Evolutionary conservation across 2,797 vertebrate species (phyloP), one percentile per base, ranked within the genome.

Genomic region (Chlorospingus semifuscus): DNA sequence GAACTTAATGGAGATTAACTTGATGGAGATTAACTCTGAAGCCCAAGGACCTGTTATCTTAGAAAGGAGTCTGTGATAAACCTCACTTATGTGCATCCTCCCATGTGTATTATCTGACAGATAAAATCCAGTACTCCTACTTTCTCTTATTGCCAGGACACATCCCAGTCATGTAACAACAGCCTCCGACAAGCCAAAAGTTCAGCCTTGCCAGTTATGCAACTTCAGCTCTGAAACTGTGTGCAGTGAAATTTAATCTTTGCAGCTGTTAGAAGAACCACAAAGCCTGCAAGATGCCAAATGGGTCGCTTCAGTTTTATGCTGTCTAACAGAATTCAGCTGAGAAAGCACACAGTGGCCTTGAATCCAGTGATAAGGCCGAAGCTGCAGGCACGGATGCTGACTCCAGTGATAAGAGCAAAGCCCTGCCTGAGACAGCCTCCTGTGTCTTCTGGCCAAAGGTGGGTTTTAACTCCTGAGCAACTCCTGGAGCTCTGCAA

Each of bases 371-470:
- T 0, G 42, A 50, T 65, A 90, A 90, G 29, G 61, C 6, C 0
- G 2, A 60, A 83, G 70, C 36, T 46, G 12, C 34, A 53, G 1
- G 4, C 53, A 71, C 0, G 0, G 46, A 27, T 34, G 23, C 49
- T 74, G 50, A 94, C 49, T 3, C 18, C 15, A 59, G 30, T 0
- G 56, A 42, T 65, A 87, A 81, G 27, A 83, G 9, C 3, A 5
- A 64, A 81, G 70, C 27, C 32, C 34, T 37, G 29, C 75, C 70
- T 37, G 24, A 57, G 46, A 20, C 49, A 87, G 55, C 15, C 34
- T 44, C 34, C 34, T 32, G 11, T 36, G 69, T 90, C 42, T 59
- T 82, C 80, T 52, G 70, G 59, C 27, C 87, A 95, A 94, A 94
- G 74, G 42, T 76, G 36, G 11, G 7, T 21, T 83, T 81, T 78